Evolutionary conservation across 1,140 invertebrate species (phyloP), one percentile per base, ranked within the genome.

Genomic region (Cotesia glomerata): DNA sequence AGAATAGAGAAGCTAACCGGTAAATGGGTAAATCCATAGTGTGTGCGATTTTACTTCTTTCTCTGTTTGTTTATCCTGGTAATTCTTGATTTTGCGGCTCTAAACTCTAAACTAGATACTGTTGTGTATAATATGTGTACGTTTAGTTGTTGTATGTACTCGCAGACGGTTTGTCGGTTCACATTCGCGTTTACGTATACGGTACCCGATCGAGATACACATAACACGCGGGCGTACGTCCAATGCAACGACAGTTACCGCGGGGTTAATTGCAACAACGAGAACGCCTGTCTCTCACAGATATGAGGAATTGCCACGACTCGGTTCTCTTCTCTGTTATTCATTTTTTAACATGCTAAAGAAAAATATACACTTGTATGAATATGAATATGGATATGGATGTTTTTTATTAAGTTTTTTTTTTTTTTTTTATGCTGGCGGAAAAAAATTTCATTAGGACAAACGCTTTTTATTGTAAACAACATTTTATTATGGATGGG

Each of bases 231-330:
- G 16, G 51, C 62, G 70, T 61, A 35, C 62, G 52, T 66, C 51
- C 62, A 66, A 72, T 63, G 52, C 62, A 72, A 72, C 63, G 70
- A 72, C 70, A 72, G 70, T 72, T 72, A 72, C 70, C 70, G 70
- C 70, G 70, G 70, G 70, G 62, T 72, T 72, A 72, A 72, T 66
- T 72, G 62, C 62, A 66, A 52, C 51, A 58, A 58, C 59, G 36
- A 59, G 16, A 65, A 34, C 59, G 61, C 59, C 59, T 71, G 69
- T 71, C 69, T 71, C 69, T 52, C 59, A 49, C 69, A 71, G 69
- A 71, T 71, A 71, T 54, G 36, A 71, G 35, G 11, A 35, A 36
- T 34, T 26, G 59, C 34, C 13, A n/a, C 32, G 13, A n/a, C 18
- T 26, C 18, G 18, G 18, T 26, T 26, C 18, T 26, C 18, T 26